These are phyloP conservation scores for Caenorhabditis wallacei DNA, from an alignment of 2,888 invertebrate genomes.

Conservation along the genomic window DNA sequence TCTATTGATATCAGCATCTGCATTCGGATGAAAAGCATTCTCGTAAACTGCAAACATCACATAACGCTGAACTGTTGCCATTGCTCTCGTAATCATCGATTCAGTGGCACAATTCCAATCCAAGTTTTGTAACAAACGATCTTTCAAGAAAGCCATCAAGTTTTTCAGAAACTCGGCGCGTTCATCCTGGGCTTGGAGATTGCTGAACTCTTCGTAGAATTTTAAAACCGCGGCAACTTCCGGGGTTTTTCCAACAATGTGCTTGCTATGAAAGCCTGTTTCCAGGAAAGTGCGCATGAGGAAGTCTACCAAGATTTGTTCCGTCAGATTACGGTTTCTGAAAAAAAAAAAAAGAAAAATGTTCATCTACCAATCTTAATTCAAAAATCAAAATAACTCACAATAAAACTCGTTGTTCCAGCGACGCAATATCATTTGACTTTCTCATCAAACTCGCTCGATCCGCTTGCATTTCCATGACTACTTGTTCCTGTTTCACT, in stretches of 20 bases:
- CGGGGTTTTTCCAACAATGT: constrained; percentile 16
- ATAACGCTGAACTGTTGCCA: constrained; percentile 92
- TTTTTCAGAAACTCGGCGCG: constrained; percentile 55
- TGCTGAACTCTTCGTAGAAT: constrained; percentile 59
- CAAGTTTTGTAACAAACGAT: constrained; percentile 34
- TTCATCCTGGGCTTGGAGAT: constrained; percentile 45
- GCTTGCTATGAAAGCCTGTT: constrained; percentile 43
- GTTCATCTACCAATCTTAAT: background rate
- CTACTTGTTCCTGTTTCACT: constrained; percentile 22
- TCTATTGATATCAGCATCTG: constrained; percentile 93
- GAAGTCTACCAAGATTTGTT: constrained; percentile 52
- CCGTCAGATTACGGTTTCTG: constrained; percentile 49
- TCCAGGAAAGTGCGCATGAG: constrained; percentile 57
- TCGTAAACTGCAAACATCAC: constrained; percentile 92
- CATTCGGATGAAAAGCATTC: constrained; percentile 96
- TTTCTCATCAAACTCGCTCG: constrained; percentile 49
- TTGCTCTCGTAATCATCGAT: constrained; percentile 86
- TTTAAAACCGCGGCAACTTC: constrained; percentile 54
- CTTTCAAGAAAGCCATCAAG: constrained; percentile 32
- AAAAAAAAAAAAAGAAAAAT: constrained; percentile 1
- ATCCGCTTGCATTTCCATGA: constrained; percentile 31
- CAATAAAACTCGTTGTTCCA: constrained; percentile 47
- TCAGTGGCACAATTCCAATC: constrained; percentile 64
- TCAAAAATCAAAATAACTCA: constrained; percentile 7
- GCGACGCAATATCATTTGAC: constrained; percentile 49